A percentile compares a stretch with the other conserved stretches of the same genome.
These are phyloP conservation scores for Blera fallax DNA, from an alignment of 2,888 invertebrate genomes.

Conservation along the genomic window DNA sequence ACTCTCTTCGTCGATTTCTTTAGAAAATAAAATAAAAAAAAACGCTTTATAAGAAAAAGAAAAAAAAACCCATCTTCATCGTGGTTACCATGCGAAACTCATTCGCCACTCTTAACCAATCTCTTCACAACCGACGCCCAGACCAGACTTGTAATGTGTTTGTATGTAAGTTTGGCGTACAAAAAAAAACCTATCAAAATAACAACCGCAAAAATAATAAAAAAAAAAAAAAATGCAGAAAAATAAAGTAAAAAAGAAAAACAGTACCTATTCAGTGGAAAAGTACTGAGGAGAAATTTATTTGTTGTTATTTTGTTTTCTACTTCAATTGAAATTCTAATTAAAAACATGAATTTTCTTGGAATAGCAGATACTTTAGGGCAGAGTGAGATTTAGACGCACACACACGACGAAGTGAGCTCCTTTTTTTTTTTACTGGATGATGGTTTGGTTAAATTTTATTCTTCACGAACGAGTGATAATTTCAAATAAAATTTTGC, in stretches of 20 bases:
- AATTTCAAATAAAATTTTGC: conserved; percentile 22
- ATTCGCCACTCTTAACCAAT: background rate
- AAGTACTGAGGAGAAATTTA: conserved; percentile 66
- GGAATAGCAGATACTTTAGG: conserved; percentile 30
- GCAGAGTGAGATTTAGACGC: background rate
- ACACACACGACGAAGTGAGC: background rate
- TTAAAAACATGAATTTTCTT: conserved; percentile 58
- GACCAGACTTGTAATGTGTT: background rate
- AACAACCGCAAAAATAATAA: background rate
- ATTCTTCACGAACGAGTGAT: conserved; percentile 7
- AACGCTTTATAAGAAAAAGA: background rate
- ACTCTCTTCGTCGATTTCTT: background rate
- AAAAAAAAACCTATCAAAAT: conserved; percentile 13
- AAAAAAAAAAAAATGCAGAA: background rate
- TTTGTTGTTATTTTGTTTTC: conserved; percentile 44
- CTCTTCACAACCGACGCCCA: background rate
- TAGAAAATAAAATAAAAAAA: background rate
- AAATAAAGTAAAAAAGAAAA: conserved; percentile 13
- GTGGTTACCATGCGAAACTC: conserved; percentile 26
- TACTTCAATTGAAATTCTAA: conserved; percentile 60
- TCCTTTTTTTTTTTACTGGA: background rate
- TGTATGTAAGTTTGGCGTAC: background rate
- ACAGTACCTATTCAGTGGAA: conserved; percentile 46
- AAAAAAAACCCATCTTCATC: conserved; percentile 14
- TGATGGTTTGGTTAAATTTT: background rate